Percentiles rank a stretch among this genome's conserved stretches.
phyloP scores from a whole-genome alignment of 92 coral and sea anemone genomes.

The Zoanthus sociatus region DNA sequence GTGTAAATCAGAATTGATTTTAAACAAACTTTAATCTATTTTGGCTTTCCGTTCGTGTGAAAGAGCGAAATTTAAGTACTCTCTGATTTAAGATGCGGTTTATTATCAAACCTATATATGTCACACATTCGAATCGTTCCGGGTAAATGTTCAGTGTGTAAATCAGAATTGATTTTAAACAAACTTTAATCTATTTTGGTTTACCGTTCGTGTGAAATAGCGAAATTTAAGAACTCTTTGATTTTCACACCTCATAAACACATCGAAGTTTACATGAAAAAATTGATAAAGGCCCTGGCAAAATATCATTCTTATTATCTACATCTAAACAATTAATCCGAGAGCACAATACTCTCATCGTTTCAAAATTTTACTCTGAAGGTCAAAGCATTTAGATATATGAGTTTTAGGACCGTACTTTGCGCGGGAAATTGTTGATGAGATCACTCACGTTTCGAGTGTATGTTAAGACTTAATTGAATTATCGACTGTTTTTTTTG shows the following conservation, averaged over 20 bases:
- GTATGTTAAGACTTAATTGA: background rate
- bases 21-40: background rate
- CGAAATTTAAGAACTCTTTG: slow-evolving; percentile 5
- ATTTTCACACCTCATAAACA: slow-evolving; percentile 51
- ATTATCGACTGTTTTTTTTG: too few relatives aligned
- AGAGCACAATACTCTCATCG: background rate
- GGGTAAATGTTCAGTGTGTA: too few relatives aligned
- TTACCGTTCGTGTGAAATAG: background rate
- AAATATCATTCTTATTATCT: background rate
- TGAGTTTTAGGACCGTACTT: background rate
- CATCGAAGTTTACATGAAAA: slow-evolving; percentile 41
- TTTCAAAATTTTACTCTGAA: background rate
- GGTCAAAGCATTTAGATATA: background rate
- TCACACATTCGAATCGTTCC: too few relatives aligned
- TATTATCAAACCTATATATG: too few relatives aligned
- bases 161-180: background rate
- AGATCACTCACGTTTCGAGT: background rate
- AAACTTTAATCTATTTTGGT: background rate
- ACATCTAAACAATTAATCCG: background rate
- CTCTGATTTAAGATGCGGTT: background rate
- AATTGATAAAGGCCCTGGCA: background rate
- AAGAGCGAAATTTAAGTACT: background rate
- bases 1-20: background rate
- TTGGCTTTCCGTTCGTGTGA: background rate
- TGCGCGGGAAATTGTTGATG: background rate